Evolutionary conservation across 37 sponge, comb jelly and placozoan species (phyloP).

Genomic region (Oopsacas minuta): DNA sequence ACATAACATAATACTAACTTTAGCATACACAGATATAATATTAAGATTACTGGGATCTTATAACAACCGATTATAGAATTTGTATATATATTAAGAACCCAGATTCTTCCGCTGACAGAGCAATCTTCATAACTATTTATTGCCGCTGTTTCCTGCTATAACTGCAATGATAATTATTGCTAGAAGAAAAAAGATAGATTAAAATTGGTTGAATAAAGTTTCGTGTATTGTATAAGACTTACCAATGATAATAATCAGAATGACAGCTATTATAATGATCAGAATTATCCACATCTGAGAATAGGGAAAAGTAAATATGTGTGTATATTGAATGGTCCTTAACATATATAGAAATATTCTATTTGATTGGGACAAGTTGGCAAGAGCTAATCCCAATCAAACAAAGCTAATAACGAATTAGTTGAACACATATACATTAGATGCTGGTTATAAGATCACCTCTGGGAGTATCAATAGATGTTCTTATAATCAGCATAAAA

Average conservation of each 20-base stretch:
- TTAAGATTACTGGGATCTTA: neutral
- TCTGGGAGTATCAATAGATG: too few relatives aligned
- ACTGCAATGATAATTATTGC: neutral
- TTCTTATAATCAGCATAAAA: too few relatives aligned
- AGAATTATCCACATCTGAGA: slow-evolving; percentile 11
- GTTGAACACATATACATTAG: neutral
- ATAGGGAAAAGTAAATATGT: too few relatives aligned
- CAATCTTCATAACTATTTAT: neutral
- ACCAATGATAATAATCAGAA: neutral
- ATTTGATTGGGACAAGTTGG: too few relatives aligned
- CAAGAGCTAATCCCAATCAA: too few relatives aligned
- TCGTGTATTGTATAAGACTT: neutral
- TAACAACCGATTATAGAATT: neutral
- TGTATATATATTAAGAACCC: neutral
- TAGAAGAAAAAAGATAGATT: neutral
- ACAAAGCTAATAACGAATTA: too few relatives aligned
- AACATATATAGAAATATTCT: too few relatives aligned
- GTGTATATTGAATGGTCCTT: too few relatives aligned
- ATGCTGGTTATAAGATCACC: neutral
- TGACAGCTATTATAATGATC: neutral
- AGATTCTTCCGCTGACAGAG: neutral
- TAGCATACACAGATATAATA: neutral
- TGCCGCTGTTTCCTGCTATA: neutral
- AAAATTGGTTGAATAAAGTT: neutral
- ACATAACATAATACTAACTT: too few relatives aligned